These are phyloP conservation scores for Perccottus glenii DNA, from an alignment of 2,113 vertebrate genomes.

Conservation along the genomic window DNA sequence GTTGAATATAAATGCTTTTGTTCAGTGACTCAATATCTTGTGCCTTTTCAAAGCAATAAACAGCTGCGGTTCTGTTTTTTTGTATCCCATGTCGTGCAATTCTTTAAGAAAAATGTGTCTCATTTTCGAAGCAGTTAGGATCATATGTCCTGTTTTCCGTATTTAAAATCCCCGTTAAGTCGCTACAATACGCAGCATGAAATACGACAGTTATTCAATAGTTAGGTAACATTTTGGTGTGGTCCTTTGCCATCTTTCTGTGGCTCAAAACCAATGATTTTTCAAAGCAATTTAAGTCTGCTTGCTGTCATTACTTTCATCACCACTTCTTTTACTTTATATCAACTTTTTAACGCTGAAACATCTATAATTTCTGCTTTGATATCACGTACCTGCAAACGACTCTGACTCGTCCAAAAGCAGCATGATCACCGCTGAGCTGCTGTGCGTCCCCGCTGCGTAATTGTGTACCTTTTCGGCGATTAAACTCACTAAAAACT, in stretches of 20 bases:
- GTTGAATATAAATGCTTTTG: no score
- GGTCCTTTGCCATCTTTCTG: background rate
- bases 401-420: constrained; percentile 72
- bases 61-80: no score
- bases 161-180: background rate
- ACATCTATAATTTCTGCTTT: background rate
- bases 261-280: background rate
- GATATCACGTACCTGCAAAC: constrained; percentile 65
- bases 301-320: background rate
- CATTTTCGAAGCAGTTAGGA: no score
- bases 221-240: background rate
- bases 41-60: no score
- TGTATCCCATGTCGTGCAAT: no score
- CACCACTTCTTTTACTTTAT: background rate
- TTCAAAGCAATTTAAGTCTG: background rate
- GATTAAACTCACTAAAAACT: constrained; percentile 13
- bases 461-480: background rate
- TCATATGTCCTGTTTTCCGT: no score
- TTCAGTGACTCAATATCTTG: no score
- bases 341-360: background rate
- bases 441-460: background rate
- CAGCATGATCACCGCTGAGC: constrained; percentile 58
- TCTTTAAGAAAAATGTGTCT: no score
- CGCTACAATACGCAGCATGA: background rate
- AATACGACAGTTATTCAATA: background rate